Base-by-base conservation (phyloP, 2,113 vertebrate genomes). In the Panthera leo region DNA sequence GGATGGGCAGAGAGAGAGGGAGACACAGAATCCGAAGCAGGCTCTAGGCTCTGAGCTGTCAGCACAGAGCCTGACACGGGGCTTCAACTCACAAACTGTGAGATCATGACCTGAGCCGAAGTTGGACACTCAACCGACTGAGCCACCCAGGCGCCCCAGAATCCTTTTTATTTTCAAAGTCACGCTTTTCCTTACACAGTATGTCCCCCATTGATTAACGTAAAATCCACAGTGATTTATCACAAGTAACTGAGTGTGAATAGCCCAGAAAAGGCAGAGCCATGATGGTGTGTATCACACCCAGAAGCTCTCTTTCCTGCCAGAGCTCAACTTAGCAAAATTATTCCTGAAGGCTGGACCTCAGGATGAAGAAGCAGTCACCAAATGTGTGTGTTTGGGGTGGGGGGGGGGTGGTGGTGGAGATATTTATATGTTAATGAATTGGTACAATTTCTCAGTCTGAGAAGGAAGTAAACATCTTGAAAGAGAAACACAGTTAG, bases 391-490 rank as follows among this genome's bases (percentile, higher is more conserved):
- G 75, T 7, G 42, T 7, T 12, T 1, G 39, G 5, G 14, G 13
- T 5, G 7, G 7, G 4, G 14, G 8, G n/a, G 13, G 12, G 7
- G 7, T 36, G 4, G 55, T 0, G 14, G 8, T 31, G 13, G 10
- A 13, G 91, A 48, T 71, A 71, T 93, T 71, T 82, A 65, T 65
- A 45, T 91, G 91, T 71, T 89, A 88, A 90, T 82, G 34, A 97
- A 61, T 39, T 85, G 55, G 36, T 89, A 11, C n/a, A 15, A 73
- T 91, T 85, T 53, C 53, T 93, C 18, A 48, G 55, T 31, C 55
- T 90, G 79, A 88, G 11, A 27, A 76, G 11, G 39, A 21, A 29
- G 23, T 65, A 76, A 96, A 89, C 61, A 78, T 85, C 36, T 23
- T 89, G 5, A 42, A 55, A 29, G 23, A 67, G 42, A 76, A 48